Evolutionary conservation across 23 tunicate species (phyloP).

Genomic region (Ascidia mentula): DNA sequence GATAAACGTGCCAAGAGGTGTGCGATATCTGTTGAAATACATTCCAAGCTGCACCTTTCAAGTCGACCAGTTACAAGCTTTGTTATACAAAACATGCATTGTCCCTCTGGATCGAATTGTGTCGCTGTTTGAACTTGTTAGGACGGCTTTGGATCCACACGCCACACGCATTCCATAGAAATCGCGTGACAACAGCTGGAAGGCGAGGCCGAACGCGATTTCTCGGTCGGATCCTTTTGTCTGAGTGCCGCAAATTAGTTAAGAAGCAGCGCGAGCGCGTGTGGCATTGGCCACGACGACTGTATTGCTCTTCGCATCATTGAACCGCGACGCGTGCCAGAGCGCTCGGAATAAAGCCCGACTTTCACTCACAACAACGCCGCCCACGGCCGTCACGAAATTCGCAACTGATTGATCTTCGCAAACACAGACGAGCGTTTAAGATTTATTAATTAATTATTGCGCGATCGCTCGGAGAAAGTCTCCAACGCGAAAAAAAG

Average conservation of each 20-base stretch:
- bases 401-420: background rate
- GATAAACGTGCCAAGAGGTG: no score
- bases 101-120: no score
- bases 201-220: conserved; percentile 8
- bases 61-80: no score
- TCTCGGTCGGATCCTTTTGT: background rate
- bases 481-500: background rate
- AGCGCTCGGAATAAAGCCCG: background rate
- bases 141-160: no score
- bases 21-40: no score
- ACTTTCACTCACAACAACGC: background rate
- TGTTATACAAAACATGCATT: no score
- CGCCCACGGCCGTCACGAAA: background rate
- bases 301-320: conserved; percentile 5
- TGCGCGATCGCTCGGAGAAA: background rate
- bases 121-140: no score
- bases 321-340: background rate
- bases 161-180: background rate
- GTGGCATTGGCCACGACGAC: background rate
- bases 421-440: background rate
- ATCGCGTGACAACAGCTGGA: conserved; percentile 9
- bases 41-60: no score
- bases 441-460: background rate
- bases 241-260: conserved; percentile 1
- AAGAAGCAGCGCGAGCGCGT: background rate